phyloP scores from a whole-genome alignment of 2,113 vertebrate genomes.

The Nipponia nippon region DNA sequence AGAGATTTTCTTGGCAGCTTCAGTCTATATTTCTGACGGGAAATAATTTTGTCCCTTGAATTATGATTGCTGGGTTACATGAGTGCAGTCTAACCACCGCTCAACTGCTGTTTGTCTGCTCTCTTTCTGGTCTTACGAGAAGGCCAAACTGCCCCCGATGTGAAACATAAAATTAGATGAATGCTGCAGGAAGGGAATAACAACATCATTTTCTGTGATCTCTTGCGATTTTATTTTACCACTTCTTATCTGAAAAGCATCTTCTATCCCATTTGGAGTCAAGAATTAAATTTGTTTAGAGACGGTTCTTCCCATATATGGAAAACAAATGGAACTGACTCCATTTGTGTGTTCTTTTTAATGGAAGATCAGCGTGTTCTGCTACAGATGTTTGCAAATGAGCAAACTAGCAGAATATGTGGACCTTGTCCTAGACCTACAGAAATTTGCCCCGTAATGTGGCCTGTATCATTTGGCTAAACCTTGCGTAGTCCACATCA shows the following conservation, averaged over 20 bases:
- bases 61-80: conserved; percentile 56
- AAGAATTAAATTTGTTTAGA: conserved; percentile 58
- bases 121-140: conserved; percentile 34
- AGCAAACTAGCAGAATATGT: conserved; percentile 10
- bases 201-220: conserved; percentile 59
- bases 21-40: conserved; percentile 58
- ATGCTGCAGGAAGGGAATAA: conserved; percentile 51
- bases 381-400: conserved; percentile 44
- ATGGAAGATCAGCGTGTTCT: conserved; percentile 35
- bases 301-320: conserved; percentile 45
- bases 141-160: conserved; percentile 44
- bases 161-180: conserved; percentile 52
- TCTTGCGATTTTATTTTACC: conserved; percentile 46
- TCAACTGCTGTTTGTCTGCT: conserved; percentile 48
- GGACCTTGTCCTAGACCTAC: background rate
- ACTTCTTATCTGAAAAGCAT: conserved; percentile 62
- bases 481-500: background rate
- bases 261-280: conserved; percentile 34
- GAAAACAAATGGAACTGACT: conserved; percentile 47
- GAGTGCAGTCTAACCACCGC: conserved; percentile 35
- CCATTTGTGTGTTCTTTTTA: background rate
- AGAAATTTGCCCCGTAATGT: background rate
- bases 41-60: conserved; percentile 53
- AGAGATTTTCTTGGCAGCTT: conserved; percentile 52
- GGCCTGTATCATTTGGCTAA: background rate